Evolutionary conservation across 2,113 vertebrate genomes (phyloP).

Genomic region (Melanerpes aurifrons): DNA sequence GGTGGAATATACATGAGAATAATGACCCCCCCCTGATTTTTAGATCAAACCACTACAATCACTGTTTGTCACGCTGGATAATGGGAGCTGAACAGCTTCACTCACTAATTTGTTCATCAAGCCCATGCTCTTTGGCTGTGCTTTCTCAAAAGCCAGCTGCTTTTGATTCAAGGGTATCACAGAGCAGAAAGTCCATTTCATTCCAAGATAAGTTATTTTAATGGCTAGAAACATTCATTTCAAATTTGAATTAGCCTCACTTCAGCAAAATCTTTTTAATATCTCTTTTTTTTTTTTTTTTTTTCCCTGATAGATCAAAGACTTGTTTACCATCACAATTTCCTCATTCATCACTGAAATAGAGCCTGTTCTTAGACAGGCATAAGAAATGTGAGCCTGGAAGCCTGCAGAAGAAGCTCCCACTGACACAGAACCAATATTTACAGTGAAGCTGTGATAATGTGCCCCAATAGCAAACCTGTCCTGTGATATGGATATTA

Average conservation of each 20-base stretch:
- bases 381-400: not conserved
- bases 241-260: slow-evolving; percentile 33
- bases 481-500: not conserved
- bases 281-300: not conserved
- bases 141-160: not conserved
- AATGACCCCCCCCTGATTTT: not conserved
- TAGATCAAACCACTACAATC: not conserved
- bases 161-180: slow-evolving; percentile 8
- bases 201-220: slow-evolving; percentile 5
- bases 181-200: slow-evolving; percentile 26
- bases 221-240: slow-evolving; percentile 3
- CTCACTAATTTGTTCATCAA: not conserved
- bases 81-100: not conserved
- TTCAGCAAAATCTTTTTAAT: slow-evolving; percentile 47
- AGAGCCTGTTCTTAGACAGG: not conserved
- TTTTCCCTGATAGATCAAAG: slow-evolving; percentile 4
- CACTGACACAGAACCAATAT: not conserved
- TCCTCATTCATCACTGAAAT: slow-evolving; percentile 16
- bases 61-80: not conserved
- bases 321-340: slow-evolving; percentile 38
- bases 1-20: not conserved
- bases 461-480: not conserved
- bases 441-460: not conserved
- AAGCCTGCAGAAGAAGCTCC: not conserved
- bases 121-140: not conserved